A percentile compares a stretch with the other conserved stretches of the same genome.
These are phyloP conservation scores for Metellina segmentata DNA, from an alignment of 2,888 invertebrate species.

Conservation along the genomic window DNA sequence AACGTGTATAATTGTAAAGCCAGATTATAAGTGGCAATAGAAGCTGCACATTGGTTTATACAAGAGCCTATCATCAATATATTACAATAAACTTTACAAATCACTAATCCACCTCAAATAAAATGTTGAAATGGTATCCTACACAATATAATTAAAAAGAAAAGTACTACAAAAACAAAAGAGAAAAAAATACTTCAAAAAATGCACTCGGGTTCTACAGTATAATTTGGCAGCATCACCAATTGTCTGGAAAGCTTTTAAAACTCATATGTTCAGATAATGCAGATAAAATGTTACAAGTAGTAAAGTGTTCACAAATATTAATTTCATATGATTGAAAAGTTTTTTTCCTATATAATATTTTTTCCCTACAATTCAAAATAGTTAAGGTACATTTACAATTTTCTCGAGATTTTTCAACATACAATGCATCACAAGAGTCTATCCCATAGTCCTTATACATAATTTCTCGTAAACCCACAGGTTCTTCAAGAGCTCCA, in stretches of 20 bases:
- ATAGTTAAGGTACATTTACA: conserved; percentile 77
- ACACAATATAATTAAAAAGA: conserved; percentile 64
- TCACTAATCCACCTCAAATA: conserved; percentile 68
- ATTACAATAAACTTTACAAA: conserved; percentile 69
- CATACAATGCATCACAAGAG: conserved; percentile 30
- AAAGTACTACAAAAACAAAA: conserved; percentile 63
- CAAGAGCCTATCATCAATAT: conserved; percentile 68
- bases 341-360: conserved; percentile 64
- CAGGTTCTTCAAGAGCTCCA: conserved; percentile 55
- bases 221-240: conserved; percentile 73
- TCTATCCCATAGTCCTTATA: conserved; percentile 24
- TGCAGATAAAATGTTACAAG: conserved; percentile 74
- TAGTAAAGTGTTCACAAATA: conserved; percentile 75
- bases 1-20: conserved; percentile 74
- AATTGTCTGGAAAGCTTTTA: conserved; percentile 62
- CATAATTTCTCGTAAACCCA: conserved; percentile 32
- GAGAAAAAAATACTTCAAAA: conserved; percentile 39
- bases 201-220: conserved; percentile 70
- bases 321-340: conserved; percentile 76
- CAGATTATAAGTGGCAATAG: conserved; percentile 69
- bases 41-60: conserved; percentile 69
- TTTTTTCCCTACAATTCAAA: conserved; percentile 74
- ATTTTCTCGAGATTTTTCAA: conserved; percentile 63
- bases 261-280: conserved; percentile 62
- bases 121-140: conserved; percentile 68